Percentiles rank a stretch among this genome's conserved stretches.
These are phyloP conservation scores for Propithecus perrieri DNA, from an alignment of 2,797 vertebrate species.

Conservation along the genomic window DNA sequence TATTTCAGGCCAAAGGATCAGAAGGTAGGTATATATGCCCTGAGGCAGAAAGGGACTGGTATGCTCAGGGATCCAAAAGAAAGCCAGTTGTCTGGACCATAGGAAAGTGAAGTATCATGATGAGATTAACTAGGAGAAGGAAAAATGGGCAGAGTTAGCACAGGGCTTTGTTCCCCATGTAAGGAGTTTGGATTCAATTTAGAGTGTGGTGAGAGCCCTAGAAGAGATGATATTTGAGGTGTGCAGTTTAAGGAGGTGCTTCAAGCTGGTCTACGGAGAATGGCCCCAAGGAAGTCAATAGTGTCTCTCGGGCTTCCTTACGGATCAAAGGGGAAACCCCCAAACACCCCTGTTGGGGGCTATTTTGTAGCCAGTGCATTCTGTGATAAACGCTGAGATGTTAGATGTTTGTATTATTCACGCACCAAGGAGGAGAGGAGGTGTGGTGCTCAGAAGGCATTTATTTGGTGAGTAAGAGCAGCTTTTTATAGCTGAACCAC, in stretches of 20 bases:
- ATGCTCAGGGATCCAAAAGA: background rate
- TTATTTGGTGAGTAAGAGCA: background rate
- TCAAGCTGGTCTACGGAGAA: background rate
- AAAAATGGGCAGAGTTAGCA: background rate
- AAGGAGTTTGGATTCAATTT: background rate
- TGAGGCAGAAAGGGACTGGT: background rate
- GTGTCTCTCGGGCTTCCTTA: background rate
- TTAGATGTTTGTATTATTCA: background rate
- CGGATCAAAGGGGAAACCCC: background rate
- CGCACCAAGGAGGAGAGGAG: background rate
- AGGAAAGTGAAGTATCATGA: background rate
- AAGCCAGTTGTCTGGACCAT: too few species aligned
- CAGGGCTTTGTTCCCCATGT: background rate
- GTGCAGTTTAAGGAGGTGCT: background rate
- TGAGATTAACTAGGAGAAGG: background rate
- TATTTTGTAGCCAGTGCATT: background rate
- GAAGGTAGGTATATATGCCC: rapidly evolving
- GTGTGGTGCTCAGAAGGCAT: background rate
- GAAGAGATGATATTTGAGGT: background rate
- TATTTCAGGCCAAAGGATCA: background rate
- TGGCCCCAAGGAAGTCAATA: background rate
- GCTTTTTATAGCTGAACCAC: conserved; percentile 11
- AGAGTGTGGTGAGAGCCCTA: background rate
- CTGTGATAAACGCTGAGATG: background rate
- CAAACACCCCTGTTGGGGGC: background rate